A percentile compares a stretch with the other conserved stretches of the same genome.
These are phyloP conservation scores for Zaprionus lachaisei DNA, from an alignment of 1,140 invertebrate genomes.

Conservation along the genomic window DNA sequence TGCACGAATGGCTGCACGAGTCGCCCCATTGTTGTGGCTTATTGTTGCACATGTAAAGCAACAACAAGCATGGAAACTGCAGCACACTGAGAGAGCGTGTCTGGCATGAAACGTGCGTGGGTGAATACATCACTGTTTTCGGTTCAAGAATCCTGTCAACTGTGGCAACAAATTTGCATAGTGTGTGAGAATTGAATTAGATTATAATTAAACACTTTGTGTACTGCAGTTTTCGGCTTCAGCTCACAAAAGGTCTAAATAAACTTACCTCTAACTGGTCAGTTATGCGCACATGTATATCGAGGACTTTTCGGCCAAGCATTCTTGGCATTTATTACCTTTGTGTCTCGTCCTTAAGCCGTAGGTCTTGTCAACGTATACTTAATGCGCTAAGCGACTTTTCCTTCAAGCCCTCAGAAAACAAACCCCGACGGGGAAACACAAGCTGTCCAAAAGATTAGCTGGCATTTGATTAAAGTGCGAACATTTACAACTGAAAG, in stretches of 20 bases:
- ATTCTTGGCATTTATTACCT: constrained; percentile 11
- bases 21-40: constrained; percentile 75
- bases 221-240: constrained; percentile 47
- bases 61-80: constrained; percentile 25
- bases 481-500: constrained; percentile 58
- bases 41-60: constrained; percentile 70
- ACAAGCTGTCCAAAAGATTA: constrained; percentile 65
- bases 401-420: constrained; percentile 40
- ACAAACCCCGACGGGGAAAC: constrained; percentile 47
- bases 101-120: constrained; percentile 44
- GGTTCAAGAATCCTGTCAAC: constrained; percentile 39
- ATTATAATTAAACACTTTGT: constrained; percentile 67
- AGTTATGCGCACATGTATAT: constrained; percentile 24
- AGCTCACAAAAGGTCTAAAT: constrained; percentile 57
- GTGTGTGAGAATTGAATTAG: constrained; percentile 73
- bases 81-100: constrained; percentile 52
- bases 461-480: constrained; percentile 75
- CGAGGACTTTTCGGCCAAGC: neutral
- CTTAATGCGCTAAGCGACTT: constrained; percentile 65
- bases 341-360: constrained; percentile 9
- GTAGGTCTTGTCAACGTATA: constrained; percentile 40
- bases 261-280: constrained; percentile 45
- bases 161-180: constrained; percentile 50
- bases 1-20: constrained; percentile 75
- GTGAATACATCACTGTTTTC: constrained; percentile 10